Base-by-base conservation (phyloP, 1,140 invertebrate genomes). In the Temnothorax curvispinosus region DNA sequence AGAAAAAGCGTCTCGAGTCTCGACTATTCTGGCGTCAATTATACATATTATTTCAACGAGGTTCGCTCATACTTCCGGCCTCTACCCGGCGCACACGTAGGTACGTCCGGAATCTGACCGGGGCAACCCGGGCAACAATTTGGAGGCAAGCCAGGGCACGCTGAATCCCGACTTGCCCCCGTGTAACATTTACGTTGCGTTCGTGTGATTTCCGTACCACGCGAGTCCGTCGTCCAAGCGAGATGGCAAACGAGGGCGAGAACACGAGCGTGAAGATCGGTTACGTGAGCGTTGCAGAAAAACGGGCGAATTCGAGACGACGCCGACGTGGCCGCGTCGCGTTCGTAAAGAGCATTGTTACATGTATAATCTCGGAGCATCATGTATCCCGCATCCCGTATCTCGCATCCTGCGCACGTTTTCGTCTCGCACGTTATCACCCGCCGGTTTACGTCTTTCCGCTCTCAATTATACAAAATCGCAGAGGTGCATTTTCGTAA, bases 81-180 rank as follows among this genome's bases (percentile, higher is more conserved):
- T 54, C 67, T n/a, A 35, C 27, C 27, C 27, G 27, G 27, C 27
- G 27, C 15, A 27, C 56, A 6, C 56, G 21, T 82, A 84, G 65
- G 81, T 77, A 27, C 82, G 62, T 88, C 71, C 67, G 58, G 86
- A 89, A 92, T 91, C 82, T 88, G 87, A 74, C 62, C 78, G 71
- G 56, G 27, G 35, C 64, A 54, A 27, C 85, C 27, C 27, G 1
- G 27, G 27, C 27, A 27, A 27, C 27, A 80, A 90, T 89, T 92
- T 92, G 91, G 91, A 91, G 47, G n/a, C 8, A 35, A 62, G 87
- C 90, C 91, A 92, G 86, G 50, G 52, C 64, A 76, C 56, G 27
- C 77, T 62, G 87, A 74, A 88, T 91, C 82, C 86, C 87, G 89
- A 86, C 72, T 89, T 87, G 58, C 56, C 71, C 86, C 64, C 71